These are phyloP conservation scores for Camponotus fellah DNA, from an alignment of 2,888 invertebrate genomes.

Conservation along the genomic window DNA sequence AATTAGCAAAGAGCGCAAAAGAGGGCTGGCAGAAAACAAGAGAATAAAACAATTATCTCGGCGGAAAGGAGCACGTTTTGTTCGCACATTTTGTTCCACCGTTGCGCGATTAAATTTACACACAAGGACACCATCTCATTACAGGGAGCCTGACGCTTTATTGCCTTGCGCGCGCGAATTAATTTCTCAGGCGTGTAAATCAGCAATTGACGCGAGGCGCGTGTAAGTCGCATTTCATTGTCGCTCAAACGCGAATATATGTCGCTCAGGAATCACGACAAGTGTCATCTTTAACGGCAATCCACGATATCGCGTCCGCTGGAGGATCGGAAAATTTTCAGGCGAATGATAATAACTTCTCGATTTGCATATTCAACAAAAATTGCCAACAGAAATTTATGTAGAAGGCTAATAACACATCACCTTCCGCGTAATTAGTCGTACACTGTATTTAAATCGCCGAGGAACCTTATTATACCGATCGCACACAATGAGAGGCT, in stretches of 20 bases:
- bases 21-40: neutral
- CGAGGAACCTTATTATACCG: constrained; percentile 26
- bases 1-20: neutral
- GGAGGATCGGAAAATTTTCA: neutral
- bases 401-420: neutral
- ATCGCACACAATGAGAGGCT: constrained; percentile 23
- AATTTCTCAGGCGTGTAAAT: constrained; percentile 24
- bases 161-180: constrained; percentile 13
- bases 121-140: constrained; percentile 23
- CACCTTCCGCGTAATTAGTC: constrained; percentile 32
- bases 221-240: constrained; percentile 3
- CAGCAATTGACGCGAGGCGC: neutral
- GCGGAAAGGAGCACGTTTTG: neutral
- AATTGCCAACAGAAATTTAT: neutral
- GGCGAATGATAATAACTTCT: neutral
- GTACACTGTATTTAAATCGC: constrained; percentile 14
- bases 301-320: neutral
- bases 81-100: neutral
- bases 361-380: neutral
- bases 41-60: constrained; percentile 7
- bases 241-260: too few relatives aligned
- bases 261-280: neutral
- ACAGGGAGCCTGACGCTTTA: constrained; percentile 8
- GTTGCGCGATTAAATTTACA: constrained; percentile 37
- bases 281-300: neutral